Percentiles rank a stretch among this genome's conserved stretches.
These are phyloP conservation scores for Campaea margaritaria DNA, from an alignment of 2,888 invertebrate species.

Conservation along the genomic window DNA sequence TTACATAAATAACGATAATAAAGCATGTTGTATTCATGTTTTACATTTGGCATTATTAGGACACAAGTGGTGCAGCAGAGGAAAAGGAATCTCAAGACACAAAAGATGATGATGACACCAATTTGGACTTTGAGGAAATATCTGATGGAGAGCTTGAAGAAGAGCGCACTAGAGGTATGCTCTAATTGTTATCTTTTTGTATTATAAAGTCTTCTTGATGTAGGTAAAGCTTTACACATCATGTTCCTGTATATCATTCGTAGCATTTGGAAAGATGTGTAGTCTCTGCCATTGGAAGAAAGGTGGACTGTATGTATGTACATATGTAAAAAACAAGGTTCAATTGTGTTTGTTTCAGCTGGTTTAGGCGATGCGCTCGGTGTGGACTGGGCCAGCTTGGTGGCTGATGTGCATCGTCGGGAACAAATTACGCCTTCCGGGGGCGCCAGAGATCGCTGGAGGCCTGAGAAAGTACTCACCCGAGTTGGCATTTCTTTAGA, in stretches of 20 bases:
- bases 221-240: too few relatives aligned
- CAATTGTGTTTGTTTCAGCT: constrained; percentile 57
- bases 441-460: constrained; percentile 91
- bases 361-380: constrained; percentile 96
- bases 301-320: too few relatives aligned
- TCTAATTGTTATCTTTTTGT: not conserved
- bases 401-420: constrained; percentile 89
- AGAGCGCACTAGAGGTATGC: constrained; percentile 85
- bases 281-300: too few relatives aligned
- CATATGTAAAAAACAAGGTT: too few relatives aligned
- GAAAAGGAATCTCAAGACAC: constrained; percentile 81
- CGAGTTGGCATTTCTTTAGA: constrained; percentile 92
- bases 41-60: constrained; percentile 52
- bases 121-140: constrained; percentile 95
- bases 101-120: constrained; percentile 89
- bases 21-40: not conserved
- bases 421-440: constrained; percentile 80
- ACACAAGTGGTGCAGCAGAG: constrained; percentile 73
- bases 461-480: constrained; percentile 91
- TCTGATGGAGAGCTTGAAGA: constrained; percentile 96
- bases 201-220: too few relatives aligned
- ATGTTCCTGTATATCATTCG: too few relatives aligned
- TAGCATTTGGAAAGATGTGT: too few relatives aligned
- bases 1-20: too few relatives aligned
- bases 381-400: constrained; percentile 97